Base-by-base conservation (phyloP, 2,888 invertebrate species). In the Sesia apiformis region DNA sequence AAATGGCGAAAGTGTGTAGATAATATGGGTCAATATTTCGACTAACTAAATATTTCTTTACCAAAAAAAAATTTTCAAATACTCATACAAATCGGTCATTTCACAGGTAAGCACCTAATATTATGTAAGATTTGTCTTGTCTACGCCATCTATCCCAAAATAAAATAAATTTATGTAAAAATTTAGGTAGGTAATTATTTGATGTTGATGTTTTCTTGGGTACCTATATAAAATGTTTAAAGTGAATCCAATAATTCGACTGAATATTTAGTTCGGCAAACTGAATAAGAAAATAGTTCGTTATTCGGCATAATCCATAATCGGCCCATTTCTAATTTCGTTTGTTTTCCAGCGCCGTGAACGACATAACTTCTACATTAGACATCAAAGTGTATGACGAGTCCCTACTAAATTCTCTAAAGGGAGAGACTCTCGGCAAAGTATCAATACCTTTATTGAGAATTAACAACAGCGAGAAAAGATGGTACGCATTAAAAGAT, bases 401-500 rank as follows among this genome's bases (percentile, higher is more conserved):
- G 58, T 83, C 85, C 1, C 68, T 85, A 49, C 77, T 84, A 51
- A 72, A 69, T 39, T 69, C 74, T 0, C 69, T 72, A 66, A 76
- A 74, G 58, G 78, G 79, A 0, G 88, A 83, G 53, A 77, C 73
- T 3, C 70, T 89, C 3, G 88, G 88, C 0, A 82, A 81, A 61
- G 64, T 89, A 56, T 79, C 86, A 3, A 78, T 89, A 62, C 88
- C 88, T 0, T 60, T 88, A 39, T 68, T 89, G 7, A 72, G 87
- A 60, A 81, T 89, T 52, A 70, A 74, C 40, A 86, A 85, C 53
- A 76, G 82, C 23, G 86, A 88, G 62, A 82, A 81, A 57, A 72
- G 79, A 58, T 89, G 88, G 88, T 88, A 84, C 60, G 84, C 84
- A 2, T 68, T 89, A 3, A 85, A 84, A 56, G 75, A 84, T 60